These are phyloP conservation scores for Daboia siamensis DNA, from an alignment of 2,113 vertebrate species.

Conservation along the genomic window DNA sequence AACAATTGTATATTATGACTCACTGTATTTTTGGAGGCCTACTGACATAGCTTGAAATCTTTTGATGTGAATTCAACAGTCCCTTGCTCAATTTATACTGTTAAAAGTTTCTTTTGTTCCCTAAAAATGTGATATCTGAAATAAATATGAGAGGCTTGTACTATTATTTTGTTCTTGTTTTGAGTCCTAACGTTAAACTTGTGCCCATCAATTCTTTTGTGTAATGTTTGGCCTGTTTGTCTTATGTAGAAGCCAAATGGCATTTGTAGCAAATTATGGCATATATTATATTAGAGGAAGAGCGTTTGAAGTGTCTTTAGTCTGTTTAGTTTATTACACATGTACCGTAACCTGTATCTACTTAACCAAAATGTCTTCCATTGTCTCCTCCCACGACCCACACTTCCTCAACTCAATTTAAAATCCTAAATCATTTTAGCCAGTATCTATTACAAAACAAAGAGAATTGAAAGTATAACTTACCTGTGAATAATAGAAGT, in stretches of 20 bases:
- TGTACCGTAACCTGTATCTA: background rate
- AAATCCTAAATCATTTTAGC: background rate
- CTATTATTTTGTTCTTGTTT: background rate
- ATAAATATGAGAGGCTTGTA: background rate
- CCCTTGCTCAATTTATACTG: background rate
- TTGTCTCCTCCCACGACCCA: background rate
- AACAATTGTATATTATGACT: background rate
- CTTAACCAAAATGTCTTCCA: background rate
- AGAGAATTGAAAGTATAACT: no score
- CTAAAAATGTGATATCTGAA: background rate
- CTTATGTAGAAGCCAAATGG: background rate
- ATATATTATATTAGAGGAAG: background rate
- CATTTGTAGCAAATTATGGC: background rate
- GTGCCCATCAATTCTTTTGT: background rate
- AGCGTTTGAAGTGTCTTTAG: background rate
- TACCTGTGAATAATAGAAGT: no score
- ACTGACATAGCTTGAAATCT: background rate
- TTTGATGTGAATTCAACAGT: background rate
- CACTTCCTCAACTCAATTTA: background rate
- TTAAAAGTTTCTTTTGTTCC: background rate
- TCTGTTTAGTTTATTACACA: background rate
- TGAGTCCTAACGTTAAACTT: background rate
- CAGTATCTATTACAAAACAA: no score
- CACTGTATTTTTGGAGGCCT: background rate
- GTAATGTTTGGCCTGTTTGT: background rate